Evolutionary conservation across 2,797 vertebrate species (phyloP).

Genomic region (Crypturellus tataupa): DNA sequence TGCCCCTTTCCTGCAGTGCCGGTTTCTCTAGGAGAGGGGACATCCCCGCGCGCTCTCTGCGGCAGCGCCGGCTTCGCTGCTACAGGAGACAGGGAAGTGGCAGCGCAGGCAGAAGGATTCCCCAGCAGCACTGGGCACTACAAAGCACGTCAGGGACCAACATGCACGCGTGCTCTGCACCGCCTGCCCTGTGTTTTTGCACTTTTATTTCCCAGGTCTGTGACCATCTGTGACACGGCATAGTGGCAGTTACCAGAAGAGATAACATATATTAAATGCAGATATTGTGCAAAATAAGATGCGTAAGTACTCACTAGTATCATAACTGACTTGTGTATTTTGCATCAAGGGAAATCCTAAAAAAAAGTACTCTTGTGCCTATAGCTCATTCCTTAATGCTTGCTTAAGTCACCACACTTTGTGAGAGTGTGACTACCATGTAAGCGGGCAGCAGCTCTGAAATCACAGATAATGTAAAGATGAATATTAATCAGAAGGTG

Average conservation of each 20-base stretch:
- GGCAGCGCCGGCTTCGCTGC: background rate
- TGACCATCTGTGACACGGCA: background rate
- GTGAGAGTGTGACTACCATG: background rate
- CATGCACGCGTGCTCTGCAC: accelerated
- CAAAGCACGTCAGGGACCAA: background rate
- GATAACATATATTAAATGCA: background rate
- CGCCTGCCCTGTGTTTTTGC: background rate
- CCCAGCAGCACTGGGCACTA: background rate
- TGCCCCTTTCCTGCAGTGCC: background rate
- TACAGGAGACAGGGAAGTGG: background rate
- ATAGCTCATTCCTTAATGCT: accelerated
- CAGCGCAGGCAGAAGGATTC: background rate
- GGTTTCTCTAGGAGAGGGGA: background rate
- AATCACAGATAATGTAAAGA: background rate
- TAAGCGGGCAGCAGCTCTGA: background rate
- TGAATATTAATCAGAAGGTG: background rate
- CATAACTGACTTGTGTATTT: background rate
- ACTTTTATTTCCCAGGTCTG: background rate
- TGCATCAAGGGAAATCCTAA: background rate
- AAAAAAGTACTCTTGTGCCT: background rate
- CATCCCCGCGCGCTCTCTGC: background rate
- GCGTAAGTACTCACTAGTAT: background rate
- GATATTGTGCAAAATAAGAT: background rate
- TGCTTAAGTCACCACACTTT: background rate
- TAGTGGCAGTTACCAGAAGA: background rate